Base-by-base conservation (phyloP, 2,888 invertebrate species). In the Hylaea fasciaria region DNA sequence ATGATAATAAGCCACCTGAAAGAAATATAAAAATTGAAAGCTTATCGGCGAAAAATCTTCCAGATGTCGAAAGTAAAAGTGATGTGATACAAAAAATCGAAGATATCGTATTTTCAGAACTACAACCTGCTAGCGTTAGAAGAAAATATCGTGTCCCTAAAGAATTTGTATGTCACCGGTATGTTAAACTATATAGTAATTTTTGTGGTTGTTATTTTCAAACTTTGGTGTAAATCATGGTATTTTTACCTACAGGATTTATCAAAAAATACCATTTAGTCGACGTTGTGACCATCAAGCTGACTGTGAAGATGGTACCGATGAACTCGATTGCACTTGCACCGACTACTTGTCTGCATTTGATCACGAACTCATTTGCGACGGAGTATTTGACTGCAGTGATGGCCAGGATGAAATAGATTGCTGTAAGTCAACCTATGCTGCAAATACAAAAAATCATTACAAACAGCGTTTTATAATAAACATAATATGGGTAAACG, bases 231-330 rank as follows among this genome's bases (percentile, higher is more conserved):
- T 32, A 7, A 32, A 32, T 32, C 9, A 7, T 32, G 32, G 58
- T 10, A 58, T 22, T 37, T 43, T 39, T 62, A 58, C 68, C 87
- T 87, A 44, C 73, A 96, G 96, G 62, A 93, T 96, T 70, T 78
- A 91, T 0, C 96, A 97, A 86, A 88, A 86, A 9, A 93, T 97
- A 57, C 88, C 94, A 0, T 82, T 90, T 22, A 69, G 79, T 1
- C 91, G 94, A 68, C 93, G 94, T 29, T 97, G 97, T 80, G 93
- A 97, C 76, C 94, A 93, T 44, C 87, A 93, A 59, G 84, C 94
- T 14, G 96, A 97, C 76, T 97, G 97, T 80, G 96, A 97, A 85
- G 97, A 97, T 86, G 96, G 95, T 4, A 95, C 95, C 0, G 97
- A 97, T 81, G 97, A 97, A 85, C 79, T 92, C 5, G 87, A 93